Evolutionary conservation across 35 echinoderm and acorn worm species (phyloP), one percentile per base, ranked within the genome.

Genomic region (Anneissia japonica): DNA sequence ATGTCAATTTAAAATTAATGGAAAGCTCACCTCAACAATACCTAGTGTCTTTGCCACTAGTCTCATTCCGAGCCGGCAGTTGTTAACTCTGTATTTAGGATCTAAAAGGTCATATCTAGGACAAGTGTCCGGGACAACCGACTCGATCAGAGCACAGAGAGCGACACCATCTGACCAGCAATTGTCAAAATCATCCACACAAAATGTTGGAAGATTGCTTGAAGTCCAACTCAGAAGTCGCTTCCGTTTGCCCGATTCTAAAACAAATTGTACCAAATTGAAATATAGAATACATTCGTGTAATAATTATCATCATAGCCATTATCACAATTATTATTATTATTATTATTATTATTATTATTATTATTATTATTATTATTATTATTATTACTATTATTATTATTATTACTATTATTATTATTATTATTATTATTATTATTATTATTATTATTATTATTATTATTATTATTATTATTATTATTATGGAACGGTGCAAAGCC

Each of bases 51-150:
- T 90, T 16, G 79, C 77, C 0, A 87, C 76, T n/a, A 94, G 84
- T 30, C 74, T 84, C 83, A 94, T 84, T 19, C 84, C 92, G 16
- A 94, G 87, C 4, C 92, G 64, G 74, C 92, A 94, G 36, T 94
- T 93, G 41, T 94, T 94, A 36, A 89, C 84, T 12, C 21, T 17
- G 28, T 87, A 37, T 30, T 87, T 73, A 51, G 84, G 92, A 23
- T 87, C 82, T 36, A 94, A 84, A 23, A 94, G 74, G 73, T 94
- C 92, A 72, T 87, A 84, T 32, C 92, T 35, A 26, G 92, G 92
- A 56, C 88, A 90, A 30, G 88, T 90, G 26, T 77, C 84, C 29
- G 83, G 88, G 16, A 90, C 88, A 28, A 94, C 84, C 0, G 88
- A 72, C 16, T 94, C 85, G 37, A 87, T 87, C 17, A 94, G 75